Percentiles rank a stretch among this genome's conserved stretches.
Conservation (phyloP, 2,797 vertebrate species). For the Tinamus major region DNA sequence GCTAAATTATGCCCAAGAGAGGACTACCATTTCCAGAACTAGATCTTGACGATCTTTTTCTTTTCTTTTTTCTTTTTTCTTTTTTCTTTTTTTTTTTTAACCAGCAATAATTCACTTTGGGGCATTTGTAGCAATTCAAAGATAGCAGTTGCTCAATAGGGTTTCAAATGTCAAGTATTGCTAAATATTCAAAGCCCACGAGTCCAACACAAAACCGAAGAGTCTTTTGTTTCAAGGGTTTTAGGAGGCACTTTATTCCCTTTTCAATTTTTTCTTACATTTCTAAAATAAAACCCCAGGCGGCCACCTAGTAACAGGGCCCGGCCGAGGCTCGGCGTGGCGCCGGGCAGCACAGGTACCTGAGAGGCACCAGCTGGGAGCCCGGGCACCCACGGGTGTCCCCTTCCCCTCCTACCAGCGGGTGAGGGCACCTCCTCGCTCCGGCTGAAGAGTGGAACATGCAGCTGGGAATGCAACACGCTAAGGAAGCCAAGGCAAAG, state of each 20-base stretch:
- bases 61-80: no score
- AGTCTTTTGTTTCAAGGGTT: not conserved
- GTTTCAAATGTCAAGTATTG: constrained; percentile 24
- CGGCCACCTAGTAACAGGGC: not conserved
- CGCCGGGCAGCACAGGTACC: no score
- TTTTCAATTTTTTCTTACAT: not conserved
- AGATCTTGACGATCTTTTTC: not conserved
- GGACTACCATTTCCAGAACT: not conserved
- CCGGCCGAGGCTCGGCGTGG: no score
- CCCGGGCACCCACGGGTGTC: no score
- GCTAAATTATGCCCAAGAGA: not conserved
- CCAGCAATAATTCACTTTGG: not conserved
- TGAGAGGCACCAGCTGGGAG: no score
- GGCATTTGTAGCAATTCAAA: not conserved
- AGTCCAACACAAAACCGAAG: not conserved
- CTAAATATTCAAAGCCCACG: not conserved
- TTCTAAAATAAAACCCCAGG: not conserved
- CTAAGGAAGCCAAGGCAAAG: not conserved
- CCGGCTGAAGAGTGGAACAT: not conserved
- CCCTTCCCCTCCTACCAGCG: not conserved
- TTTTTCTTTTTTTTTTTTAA: not conserved
- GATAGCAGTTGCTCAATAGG: not conserved
- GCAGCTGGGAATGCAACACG: not conserved
- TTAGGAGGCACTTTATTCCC: not conserved
- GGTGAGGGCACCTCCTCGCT: not conserved